Evolutionary conservation across 2,888 invertebrate genomes (phyloP), one percentile per base, ranked within the genome.

Genomic region (Patella ulyssiponensis): DNA sequence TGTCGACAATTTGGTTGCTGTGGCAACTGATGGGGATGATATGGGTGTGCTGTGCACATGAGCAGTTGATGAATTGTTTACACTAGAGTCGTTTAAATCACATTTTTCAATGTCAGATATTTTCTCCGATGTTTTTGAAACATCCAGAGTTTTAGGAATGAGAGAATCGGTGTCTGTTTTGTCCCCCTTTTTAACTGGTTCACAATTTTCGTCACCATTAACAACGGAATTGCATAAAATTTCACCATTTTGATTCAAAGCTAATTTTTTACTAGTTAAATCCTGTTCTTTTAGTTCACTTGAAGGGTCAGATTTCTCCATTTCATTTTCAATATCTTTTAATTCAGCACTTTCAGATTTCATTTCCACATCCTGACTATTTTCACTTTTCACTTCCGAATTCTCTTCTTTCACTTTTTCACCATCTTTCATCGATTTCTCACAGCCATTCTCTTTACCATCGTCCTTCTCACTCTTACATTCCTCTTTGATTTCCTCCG

Each of bases 311-410:
- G 12, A 23, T n/a, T 76, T 76, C 56, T 69, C 51, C 20, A 71
- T 74, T 15, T 33, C 64, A 14, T 73, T 75, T 54, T 69, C 56
- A 11, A 17, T 27, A 52, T 33, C 33, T 52, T 71, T 71, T 44
- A 64, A 54, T n/a, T 81, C 76, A 20, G 23, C 56, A 15, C 17
- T 64, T 44, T 71, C 56, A 3, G 54, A 51, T 71, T 53, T 54
- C 54, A n/a, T 9, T 14, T 64, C 52, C 20, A 5, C 20, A 7
- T 56, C 91, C 75, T 92, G 94, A 5, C 94, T 93, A 76, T 93
- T 90, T 89, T 84, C 20, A 69, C 85, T 82, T 78, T 80, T 83
- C 76, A 81, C 80, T 77, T 81, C 82, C 56, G 77, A 54, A 69
- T 74, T 75, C 53, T 80, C 78, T 15, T 79, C 79, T 33, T 73